Conservation (phyloP, 2,113 vertebrate species). For the Formicarius rufipectus region DNA sequence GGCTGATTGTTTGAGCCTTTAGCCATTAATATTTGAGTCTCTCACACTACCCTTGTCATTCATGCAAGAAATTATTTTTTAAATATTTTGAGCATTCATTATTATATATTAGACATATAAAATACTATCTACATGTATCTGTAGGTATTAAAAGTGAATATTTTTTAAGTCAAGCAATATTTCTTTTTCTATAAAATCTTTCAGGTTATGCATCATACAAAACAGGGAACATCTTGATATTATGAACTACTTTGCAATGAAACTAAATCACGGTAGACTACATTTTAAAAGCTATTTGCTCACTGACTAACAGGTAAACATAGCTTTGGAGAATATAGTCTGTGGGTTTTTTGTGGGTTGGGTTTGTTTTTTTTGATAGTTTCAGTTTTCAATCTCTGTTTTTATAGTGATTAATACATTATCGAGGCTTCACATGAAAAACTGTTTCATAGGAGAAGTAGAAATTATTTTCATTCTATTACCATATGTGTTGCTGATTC, state of each 20-base stretch:
- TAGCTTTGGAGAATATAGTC: neutral
- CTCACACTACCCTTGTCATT: neutral
- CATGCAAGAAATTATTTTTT: neutral
- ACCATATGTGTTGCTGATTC: neutral
- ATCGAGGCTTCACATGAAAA: neutral
- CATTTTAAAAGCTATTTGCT: neutral
- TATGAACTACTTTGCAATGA: neutral
- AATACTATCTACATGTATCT: neutral
- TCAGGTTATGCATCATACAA: neutral
- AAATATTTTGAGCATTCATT: neutral
- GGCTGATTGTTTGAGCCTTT: neutral
- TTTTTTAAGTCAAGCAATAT: neutral
- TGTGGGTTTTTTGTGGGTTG: neutral
- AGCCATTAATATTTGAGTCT: neutral
- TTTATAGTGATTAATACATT: neutral
- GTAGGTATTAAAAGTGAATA: neutral
- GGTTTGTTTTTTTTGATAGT: neutral
- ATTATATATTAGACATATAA: neutral
- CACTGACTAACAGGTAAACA: neutral
- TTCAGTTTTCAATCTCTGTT: neutral
- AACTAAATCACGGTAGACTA: neutral
- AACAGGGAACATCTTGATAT: neutral
- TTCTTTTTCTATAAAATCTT: neutral
- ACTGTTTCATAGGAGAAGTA: neutral
- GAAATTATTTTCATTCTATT: neutral